Evolutionary conservation across 1,140 invertebrate genomes (phyloP), one percentile per base, ranked within the genome.

Genomic region (Arion vulgaris): DNA sequence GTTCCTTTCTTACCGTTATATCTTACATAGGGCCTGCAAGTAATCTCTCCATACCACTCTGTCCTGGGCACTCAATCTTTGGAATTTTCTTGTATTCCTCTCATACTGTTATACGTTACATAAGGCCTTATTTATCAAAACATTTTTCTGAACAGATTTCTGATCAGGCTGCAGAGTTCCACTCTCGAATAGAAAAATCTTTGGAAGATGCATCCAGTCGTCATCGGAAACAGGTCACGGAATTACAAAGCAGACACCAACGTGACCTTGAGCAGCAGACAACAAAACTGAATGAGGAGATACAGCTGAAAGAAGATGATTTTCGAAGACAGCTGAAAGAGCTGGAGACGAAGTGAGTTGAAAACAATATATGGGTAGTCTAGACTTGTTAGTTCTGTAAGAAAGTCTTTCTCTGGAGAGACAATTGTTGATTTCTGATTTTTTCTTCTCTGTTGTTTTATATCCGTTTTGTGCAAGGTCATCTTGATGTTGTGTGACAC

Each of bases 91-190:
- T n/a, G n/a, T n/a, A n/a, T n/a, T n/a, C n/a, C n/a, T n/a, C n/a
- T n/a, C n/a, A n/a, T n/a, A n/a, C n/a, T n/a, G n/a, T n/a, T n/a
- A n/a, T n/a, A n/a, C n/a, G n/a, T n/a, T n/a, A n/a, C n/a, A n/a
- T n/a, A n/a, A n/a, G n/a, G n/a, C n/a, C n/a, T n/a, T n/a, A n/a
- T n/a, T n/a, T n/a, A n/a, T n/a, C n/a, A n/a, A n/a, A n/a, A n/a
- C n/a, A n/a, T n/a, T n/a, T n/a, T n/a, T n/a, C 5, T 74, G 1
- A 34, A 28, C 62, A 91, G 89, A 89, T 90, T 66, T 80, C 87
- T 34, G 85, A 86, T 11, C 89, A 91, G 78, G 86, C 90, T 34
- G 81, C 84, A 0, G 88, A 90, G 32, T 85, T 88, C 41, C 87
- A 88, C 39, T 85, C 83, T 15, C 81, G 85, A 68, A 84, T 87